Base-by-base conservation (phyloP, 35 echinoderm and acorn worm genomes). In the Hemicentrotus pulcherrimus region DNA sequence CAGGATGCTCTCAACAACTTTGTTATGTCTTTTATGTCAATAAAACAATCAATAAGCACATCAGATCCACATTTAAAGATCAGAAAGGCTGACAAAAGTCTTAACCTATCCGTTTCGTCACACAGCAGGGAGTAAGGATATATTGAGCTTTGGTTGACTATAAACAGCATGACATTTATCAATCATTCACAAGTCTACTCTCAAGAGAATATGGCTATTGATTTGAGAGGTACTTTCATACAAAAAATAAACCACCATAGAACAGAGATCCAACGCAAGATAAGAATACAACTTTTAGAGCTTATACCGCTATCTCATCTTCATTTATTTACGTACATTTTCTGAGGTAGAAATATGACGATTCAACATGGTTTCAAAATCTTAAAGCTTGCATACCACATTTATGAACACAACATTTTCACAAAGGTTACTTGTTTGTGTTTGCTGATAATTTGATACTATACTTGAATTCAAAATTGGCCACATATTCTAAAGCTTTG, bases 101-200 rank as follows among this genome's bases (percentile, higher is more conserved):
- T 28, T 7, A 78, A 22, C 15, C 19, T 78, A 22, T 78, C 28
- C n/a, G 50, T 78, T 78, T 78, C 65, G 0, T 28, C 2, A 78
- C 65, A n/a, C 65, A 78, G 65, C 65, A n/a, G 22, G 65, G 65
- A 78, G 65, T 78, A 7, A 18, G 65, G 65, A 78, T 78, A 19
- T 5, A n/a, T 78, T n/a, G 65, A 28, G 65, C 65, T n/a, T 28
- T 78, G 19, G 6, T 4, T n/a, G 65, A 8, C 65, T 78, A 78
- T 78, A 78, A 78, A n/a, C 65, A 78, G 65, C 65, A 78, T 78
- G 65, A 78, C 65, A 78, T 78, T 78, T n/a, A 78, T 78, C 65
- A 78, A 78, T 78, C 65, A 78, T 78, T 78, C 65, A 78, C 65
- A n/a, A 78, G 22, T 78, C 65, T n/a, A n/a, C 24, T 78, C 65